A percentile compares a stretch with the other conserved stretches of the same genome.
Conservation (phyloP, 2,797 vertebrate species). For the Staurois parvus region DNA sequence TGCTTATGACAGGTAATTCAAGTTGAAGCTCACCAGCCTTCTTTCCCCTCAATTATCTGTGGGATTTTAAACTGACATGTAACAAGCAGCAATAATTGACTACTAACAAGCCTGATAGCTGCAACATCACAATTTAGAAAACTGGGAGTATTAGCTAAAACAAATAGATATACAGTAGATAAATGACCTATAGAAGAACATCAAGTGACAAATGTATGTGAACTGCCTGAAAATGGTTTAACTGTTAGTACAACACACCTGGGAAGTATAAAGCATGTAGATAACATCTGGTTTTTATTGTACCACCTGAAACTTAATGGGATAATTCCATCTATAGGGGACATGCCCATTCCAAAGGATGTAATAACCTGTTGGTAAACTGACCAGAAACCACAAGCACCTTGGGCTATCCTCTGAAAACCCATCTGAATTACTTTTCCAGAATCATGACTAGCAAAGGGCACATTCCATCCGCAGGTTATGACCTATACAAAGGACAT, state of each 20-base stretch:
- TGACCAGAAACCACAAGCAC: constrained; percentile 11
- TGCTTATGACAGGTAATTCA: background rate
- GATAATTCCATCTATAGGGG: constrained; percentile 54
- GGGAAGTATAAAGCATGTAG: constrained; percentile 50
- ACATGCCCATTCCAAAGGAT: constrained; percentile 35
- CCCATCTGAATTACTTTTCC: background rate
- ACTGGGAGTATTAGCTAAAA: background rate
- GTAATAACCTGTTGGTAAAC: constrained; percentile 3
- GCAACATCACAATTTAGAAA: constrained; percentile 37
- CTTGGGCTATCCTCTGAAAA: constrained; percentile 22
- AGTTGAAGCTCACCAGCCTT: background rate
- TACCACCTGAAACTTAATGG: constrained; percentile 61
- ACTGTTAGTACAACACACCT: constrained; percentile 63
- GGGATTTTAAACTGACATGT: background rate
- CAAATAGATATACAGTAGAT: background rate
- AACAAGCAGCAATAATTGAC: constrained; percentile 1
- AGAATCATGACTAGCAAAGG: background rate
- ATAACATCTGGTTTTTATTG: constrained; percentile 63
- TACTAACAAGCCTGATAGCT: constrained; percentile 2
- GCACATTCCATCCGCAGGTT: background rate
- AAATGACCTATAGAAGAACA: background rate
- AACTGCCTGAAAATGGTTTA: background rate
- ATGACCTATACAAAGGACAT: background rate
- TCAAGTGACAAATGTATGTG: background rate
- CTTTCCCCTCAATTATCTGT: background rate